Evolutionary conservation across 2,797 vertebrate species (phyloP).

Genomic region (Pangasius djambal): DNA sequence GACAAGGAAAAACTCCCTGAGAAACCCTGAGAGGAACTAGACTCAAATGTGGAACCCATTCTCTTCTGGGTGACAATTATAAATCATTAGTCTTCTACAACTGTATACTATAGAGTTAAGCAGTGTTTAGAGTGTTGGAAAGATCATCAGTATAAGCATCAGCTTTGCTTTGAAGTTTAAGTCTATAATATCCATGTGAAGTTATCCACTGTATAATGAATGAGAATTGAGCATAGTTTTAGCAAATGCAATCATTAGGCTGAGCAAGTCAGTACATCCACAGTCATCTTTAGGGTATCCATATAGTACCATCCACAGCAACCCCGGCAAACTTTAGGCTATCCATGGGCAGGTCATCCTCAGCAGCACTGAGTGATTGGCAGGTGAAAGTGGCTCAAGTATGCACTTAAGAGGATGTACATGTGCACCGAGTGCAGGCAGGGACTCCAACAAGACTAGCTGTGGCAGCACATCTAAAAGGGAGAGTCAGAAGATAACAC

Average conservation of each 20-base stretch:
- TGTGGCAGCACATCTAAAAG: neutral
- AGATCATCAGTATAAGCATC: too few relatives aligned
- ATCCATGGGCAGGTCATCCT: neutral
- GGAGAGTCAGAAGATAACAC: neutral
- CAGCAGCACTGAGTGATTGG: neutral
- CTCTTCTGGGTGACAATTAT: neutral
- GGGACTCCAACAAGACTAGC: neutral
- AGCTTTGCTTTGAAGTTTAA: neutral
- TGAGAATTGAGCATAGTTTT: neutral
- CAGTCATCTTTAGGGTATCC: neutral
- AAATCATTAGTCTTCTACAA: neutral
- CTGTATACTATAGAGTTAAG: neutral
- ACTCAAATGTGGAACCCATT: neutral
- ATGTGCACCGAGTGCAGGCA: neutral
- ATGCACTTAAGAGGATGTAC: neutral
- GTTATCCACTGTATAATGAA: neutral
- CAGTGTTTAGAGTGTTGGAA: neutral
- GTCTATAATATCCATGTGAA: neutral
- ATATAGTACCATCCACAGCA: neutral
- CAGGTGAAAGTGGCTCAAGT: too few relatives aligned
- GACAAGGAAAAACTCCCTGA: neutral
- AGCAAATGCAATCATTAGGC: neutral
- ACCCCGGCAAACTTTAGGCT: neutral
- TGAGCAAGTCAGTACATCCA: neutral
- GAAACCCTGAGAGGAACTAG: too few relatives aligned